A percentile compares a stretch with the other conserved stretches of the same genome.
These are phyloP conservation scores for Cepphus grylle DNA, from an alignment of 2,113 vertebrate species.

Conservation along the genomic window DNA sequence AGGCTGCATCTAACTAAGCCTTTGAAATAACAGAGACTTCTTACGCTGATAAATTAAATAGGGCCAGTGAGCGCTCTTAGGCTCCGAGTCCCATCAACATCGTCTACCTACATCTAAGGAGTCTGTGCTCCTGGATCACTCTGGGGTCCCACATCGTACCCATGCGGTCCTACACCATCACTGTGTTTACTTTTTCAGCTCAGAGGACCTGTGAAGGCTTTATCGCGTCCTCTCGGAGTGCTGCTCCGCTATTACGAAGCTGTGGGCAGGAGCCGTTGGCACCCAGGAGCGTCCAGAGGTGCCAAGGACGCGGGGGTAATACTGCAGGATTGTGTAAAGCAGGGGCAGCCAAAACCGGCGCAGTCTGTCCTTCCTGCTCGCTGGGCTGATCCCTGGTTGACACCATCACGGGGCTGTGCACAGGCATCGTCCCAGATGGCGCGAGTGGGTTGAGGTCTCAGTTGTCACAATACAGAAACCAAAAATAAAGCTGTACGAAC, in stretches of 20 bases:
- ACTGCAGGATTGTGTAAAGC: fast-evolving
- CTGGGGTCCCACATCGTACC: neutral
- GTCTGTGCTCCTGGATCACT: neutral
- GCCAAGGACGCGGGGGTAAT: fast-evolving
- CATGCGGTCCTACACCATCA: neutral
- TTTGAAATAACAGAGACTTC: neutral
- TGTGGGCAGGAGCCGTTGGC: neutral
- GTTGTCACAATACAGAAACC: neutral
- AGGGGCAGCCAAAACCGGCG: fast-evolving
- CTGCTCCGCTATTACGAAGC: neutral
- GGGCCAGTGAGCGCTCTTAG: neutral
- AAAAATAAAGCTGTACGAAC: neutral
- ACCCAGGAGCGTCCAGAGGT: no score
- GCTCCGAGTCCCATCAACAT: neutral
- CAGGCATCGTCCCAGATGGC: neutral
- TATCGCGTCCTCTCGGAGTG: neutral
- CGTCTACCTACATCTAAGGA: neutral
- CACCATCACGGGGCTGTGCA: neutral
- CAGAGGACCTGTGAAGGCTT: neutral
- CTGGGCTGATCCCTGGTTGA: neutral
- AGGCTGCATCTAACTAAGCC: neutral
- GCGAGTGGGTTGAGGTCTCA: neutral
- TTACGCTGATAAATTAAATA: neutral
- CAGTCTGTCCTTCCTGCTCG: neutral
- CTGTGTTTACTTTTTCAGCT: neutral